Evolutionary conservation across 2,888 invertebrate species (phyloP).

Genomic region (Lycocerus yunnanus): DNA sequence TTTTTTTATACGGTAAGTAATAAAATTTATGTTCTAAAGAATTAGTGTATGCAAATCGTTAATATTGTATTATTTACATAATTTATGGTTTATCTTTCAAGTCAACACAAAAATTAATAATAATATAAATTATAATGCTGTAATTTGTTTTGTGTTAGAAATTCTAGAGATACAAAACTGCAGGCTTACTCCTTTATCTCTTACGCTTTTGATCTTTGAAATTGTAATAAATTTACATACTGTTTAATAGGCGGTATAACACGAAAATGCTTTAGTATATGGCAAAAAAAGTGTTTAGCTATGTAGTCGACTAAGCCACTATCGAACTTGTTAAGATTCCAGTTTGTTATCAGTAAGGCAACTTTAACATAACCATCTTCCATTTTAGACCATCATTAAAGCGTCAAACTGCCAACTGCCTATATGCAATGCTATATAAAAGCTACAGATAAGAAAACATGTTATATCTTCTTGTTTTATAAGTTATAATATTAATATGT

Average conservation of each 20-base stretch:
- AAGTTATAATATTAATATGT: slow-evolving; percentile 23
- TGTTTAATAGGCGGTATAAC: background rate
- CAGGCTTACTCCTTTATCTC: background rate
- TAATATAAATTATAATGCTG: background rate
- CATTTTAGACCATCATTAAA: slow-evolving; percentile 31
- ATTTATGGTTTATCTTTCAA: background rate
- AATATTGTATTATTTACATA: background rate
- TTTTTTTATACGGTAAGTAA: background rate
- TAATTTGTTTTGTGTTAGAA: background rate
- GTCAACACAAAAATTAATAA: background rate
- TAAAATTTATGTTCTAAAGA: background rate
- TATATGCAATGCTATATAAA: slow-evolving; percentile 26
- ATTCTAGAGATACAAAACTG: background rate
- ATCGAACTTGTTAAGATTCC: slow-evolving; percentile 26
- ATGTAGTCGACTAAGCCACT: slow-evolving; percentile 20
- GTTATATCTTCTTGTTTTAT: slow-evolving; percentile 27
- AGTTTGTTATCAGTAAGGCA: slow-evolving; percentile 25
- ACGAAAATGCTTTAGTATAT: slow-evolving; percentile 17
- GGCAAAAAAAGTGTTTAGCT: slow-evolving; percentile 17
- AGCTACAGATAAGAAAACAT: slow-evolving; percentile 28
- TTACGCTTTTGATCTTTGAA: background rate
- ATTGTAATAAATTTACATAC: background rate
- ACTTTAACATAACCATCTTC: slow-evolving; percentile 27
- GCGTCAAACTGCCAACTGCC: slow-evolving; percentile 30
- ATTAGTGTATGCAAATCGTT: background rate